A percentile compares a stretch with the other conserved stretches of the same genome.
Evolutionary conservation across 2,113 vertebrate species (phyloP).

Genomic region (Anser cygnoides): DNA sequence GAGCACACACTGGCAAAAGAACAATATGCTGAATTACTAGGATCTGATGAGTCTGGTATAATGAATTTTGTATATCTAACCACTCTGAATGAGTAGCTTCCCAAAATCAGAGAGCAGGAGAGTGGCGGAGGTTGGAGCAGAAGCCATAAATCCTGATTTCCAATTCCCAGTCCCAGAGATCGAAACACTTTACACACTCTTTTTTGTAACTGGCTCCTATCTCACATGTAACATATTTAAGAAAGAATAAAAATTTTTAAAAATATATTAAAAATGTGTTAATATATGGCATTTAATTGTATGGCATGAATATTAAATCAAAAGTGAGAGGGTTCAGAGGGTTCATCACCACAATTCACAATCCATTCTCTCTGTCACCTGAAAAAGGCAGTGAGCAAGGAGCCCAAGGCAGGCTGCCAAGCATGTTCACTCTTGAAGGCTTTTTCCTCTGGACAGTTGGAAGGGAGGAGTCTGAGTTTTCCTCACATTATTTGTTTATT

Average conservation of each 20-base stretch:
- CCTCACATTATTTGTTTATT: conserved; percentile 21
- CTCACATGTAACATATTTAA: not conserved
- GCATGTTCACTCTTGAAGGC: not conserved
- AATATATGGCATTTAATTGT: not conserved
- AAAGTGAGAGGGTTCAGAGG: not conserved
- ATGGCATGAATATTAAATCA: not conserved
- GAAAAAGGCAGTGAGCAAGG: not conserved
- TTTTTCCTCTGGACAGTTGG: not conserved
- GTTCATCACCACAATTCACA: not conserved
- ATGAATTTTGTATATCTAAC: not conserved
- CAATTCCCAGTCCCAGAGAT: not conserved
- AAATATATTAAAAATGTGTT: not conserved
- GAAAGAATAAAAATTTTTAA: not conserved
- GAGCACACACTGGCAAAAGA: not conserved
- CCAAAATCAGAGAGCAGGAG: not conserved
- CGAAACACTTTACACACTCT: not conserved
- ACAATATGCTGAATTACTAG: not conserved
- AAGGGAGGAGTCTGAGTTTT: conserved; percentile 14
- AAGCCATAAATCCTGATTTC: not conserved
- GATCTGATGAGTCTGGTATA: not conserved
- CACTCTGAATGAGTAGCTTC: not conserved
- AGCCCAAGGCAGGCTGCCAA: not conserved
- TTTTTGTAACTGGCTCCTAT: not conserved
- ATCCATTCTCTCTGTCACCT: not conserved
- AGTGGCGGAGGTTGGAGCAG: not conserved